Evolutionary conservation across 2,113 vertebrate genomes (phyloP).

Genomic region (Crypturellus undulatus): DNA sequence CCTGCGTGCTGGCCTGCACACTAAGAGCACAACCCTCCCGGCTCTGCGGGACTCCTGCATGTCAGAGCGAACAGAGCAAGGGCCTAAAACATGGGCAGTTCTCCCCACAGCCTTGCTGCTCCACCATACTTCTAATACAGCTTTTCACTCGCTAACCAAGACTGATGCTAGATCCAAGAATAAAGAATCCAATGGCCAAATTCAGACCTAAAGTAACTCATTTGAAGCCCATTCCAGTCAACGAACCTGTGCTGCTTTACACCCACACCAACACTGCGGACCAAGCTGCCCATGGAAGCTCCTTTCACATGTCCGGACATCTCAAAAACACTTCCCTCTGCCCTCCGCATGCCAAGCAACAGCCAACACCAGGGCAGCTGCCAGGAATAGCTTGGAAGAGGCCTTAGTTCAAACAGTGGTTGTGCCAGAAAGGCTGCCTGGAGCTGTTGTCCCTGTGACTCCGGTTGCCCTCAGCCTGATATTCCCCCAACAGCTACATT

Average conservation of each 20-base stretch:
- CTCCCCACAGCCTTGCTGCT: background rate
- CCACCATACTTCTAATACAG: background rate
- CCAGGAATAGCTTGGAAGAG: background rate
- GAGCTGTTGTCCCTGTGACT: background rate
- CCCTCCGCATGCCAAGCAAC: background rate
- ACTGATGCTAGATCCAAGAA: background rate
- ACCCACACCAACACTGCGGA: background rate
- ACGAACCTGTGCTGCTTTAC: background rate
- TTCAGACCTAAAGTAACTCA: background rate
- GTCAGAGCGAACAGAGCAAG: fast-evolving
- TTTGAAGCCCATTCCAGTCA: background rate
- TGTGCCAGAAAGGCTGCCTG: background rate
- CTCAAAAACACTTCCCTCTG: background rate
- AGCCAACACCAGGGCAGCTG: background rate
- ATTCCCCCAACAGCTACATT: background rate
- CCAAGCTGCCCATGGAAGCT: background rate
- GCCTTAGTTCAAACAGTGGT: background rate
- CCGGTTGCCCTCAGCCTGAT: background rate
- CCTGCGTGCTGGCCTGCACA: background rate
- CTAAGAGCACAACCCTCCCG: background rate
- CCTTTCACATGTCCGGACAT: background rate
- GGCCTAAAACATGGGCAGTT: background rate
- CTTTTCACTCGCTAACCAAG: background rate
- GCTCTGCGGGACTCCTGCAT: background rate
- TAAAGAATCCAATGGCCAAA: background rate